Evolutionary conservation across 2,113 vertebrate species (phyloP).

Genomic region (Pseudois nayaur): DNA sequence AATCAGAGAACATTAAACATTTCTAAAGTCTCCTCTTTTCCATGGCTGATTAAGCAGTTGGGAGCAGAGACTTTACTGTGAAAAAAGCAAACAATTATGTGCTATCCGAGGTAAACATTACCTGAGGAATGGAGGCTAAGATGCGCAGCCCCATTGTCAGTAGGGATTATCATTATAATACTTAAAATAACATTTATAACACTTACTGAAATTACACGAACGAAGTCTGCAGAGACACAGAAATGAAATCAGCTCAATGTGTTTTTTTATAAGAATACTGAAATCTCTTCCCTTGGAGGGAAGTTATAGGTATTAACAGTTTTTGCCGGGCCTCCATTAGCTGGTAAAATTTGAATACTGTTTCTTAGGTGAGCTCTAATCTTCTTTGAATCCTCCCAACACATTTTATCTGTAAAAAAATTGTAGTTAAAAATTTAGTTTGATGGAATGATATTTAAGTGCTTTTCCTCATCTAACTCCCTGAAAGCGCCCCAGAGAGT

Average conservation of each 20-base stretch:
- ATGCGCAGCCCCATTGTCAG: constrained; percentile 90
- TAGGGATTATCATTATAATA: constrained; percentile 89
- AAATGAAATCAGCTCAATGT: constrained; percentile 89
- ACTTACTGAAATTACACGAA: constrained; percentile 91
- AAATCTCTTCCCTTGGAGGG: constrained; percentile 86
- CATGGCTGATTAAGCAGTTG: constrained; percentile 90
- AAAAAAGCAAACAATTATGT: constrained; percentile 88
- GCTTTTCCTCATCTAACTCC: constrained; percentile 85
- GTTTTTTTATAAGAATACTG: constrained; percentile 90
- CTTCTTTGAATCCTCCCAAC: constrained; percentile 88
- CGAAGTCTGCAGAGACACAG: constrained; percentile 84
- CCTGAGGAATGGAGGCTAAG: constrained; percentile 90
- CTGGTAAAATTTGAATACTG: constrained; percentile 89
- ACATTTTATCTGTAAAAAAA: constrained; percentile 86
- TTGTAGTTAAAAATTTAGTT: constrained; percentile 88
- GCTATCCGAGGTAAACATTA: constrained; percentile 93
- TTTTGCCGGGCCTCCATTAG: constrained; percentile 87
- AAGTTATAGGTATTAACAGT: constrained; percentile 87
- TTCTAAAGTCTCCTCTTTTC: constrained; percentile 81
- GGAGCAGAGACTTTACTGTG: constrained; percentile 86
- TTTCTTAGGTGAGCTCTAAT: constrained; percentile 89
- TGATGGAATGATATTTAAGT: constrained; percentile 89
- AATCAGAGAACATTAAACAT: constrained; percentile 78
- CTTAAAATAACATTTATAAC: constrained; percentile 94
- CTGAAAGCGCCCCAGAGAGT: constrained; percentile 83